A percentile compares a stretch with the other conserved stretches of the same genome.
These are phyloP conservation scores for Sciaenops ocellatus DNA, from an alignment of 2,797 vertebrate genomes.

Conservation along the genomic window DNA sequence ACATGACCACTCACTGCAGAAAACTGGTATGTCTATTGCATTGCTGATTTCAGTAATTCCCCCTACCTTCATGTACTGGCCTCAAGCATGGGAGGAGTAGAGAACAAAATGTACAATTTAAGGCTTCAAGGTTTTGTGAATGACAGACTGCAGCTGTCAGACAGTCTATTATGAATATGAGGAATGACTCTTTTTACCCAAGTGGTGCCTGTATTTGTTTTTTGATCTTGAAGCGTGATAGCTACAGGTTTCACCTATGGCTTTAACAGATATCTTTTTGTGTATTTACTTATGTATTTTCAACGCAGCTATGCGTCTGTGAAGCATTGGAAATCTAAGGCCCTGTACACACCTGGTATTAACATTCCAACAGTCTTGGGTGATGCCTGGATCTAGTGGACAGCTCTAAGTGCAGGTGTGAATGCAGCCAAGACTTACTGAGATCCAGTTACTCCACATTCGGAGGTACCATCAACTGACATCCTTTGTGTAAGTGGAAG, in stretches of 20 bases:
- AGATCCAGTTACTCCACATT: no score
- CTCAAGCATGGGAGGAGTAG: neutral
- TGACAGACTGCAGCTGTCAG: neutral
- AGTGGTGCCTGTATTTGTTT: neutral
- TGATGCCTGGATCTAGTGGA: no score
- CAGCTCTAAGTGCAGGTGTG: no score
- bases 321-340: neutral
- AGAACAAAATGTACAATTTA: neutral
- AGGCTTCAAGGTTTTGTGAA: neutral
- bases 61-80: neutral
- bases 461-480: no score
- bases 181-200: neutral
- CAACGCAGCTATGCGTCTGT: neutral
- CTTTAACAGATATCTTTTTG: neutral
- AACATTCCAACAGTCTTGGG: no score
- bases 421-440: no score
- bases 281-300: slow-evolving; percentile 2
- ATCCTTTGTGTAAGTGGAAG: no score
- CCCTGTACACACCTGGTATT: no score
- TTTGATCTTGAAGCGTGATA: neutral
- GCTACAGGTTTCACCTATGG: slow-evolving; percentile 5
- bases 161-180: neutral
- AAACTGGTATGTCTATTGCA: neutral
- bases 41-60: neutral
- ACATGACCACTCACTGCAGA: neutral